These are phyloP conservation scores for Siniperca chuatsi DNA, from an alignment of 2,113 vertebrate genomes.

Conservation along the genomic window DNA sequence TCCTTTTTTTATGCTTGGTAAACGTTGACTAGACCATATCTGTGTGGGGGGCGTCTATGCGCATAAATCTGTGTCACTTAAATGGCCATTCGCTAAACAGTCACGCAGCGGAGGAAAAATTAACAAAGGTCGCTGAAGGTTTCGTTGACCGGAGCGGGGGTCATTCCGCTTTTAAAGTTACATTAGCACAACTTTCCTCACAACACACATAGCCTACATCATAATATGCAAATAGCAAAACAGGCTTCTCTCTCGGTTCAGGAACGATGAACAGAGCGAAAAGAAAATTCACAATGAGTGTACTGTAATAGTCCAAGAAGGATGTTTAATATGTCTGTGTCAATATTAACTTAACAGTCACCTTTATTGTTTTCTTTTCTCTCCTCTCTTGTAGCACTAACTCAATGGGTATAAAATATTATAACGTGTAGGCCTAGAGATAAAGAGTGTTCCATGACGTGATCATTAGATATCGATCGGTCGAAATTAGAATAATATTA, in stretches of 20 bases:
- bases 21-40: slow-evolving; percentile 38
- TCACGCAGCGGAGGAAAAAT: slow-evolving; percentile 65
- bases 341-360: slow-evolving; percentile 10
- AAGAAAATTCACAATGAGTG: not conserved
- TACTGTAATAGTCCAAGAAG: not conserved
- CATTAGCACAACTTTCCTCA: slow-evolving; percentile 22
- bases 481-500: slow-evolving; percentile 28
- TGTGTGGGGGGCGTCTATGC: slow-evolving; percentile 20
- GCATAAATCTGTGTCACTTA: slow-evolving; percentile 74
- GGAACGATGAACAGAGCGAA: not conserved
- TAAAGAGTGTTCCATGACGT: not conserved
- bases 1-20: slow-evolving; percentile 8
- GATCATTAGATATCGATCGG: not conserved
- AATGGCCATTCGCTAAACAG: slow-evolving; percentile 50
- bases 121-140: slow-evolving; percentile 63
- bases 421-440: not conserved
- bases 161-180: slow-evolving; percentile 32
- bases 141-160: slow-evolving; percentile 23
- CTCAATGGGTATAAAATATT: not conserved
- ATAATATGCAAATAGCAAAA: not conserved
- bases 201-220: not conserved
- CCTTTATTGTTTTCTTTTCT: not conserved
- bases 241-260: not conserved
- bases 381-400: not conserved
- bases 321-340: not conserved